phyloP scores from a whole-genome alignment of 1,140 invertebrate species.

The Drosophila mojavensis region DNA sequence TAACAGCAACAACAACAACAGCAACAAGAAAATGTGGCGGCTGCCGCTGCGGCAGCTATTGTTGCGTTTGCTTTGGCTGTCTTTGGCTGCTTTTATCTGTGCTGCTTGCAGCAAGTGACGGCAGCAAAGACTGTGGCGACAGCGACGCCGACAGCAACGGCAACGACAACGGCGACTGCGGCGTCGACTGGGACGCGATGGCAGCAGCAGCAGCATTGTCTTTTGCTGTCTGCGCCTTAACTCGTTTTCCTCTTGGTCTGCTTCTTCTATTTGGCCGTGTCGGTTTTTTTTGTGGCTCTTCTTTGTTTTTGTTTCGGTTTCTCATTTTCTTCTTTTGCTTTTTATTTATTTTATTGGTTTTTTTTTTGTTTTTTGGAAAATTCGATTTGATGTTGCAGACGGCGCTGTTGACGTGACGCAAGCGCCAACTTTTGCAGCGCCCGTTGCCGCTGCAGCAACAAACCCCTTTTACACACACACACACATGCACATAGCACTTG shows the following conservation, averaged over 20 bases:
- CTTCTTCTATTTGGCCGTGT: conserved; percentile 33
- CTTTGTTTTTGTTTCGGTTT: conserved; percentile 19
- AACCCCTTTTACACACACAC: background rate
- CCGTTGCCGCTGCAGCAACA: conserved; percentile 20
- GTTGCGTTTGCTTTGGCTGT: conserved; percentile 30
- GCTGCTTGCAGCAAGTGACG: conserved; percentile 45
- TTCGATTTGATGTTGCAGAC: conserved; percentile 43
- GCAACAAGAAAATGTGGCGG: conserved; percentile 21
- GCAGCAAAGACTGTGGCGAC: conserved; percentile 2
- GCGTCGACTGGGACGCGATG: conserved; percentile 14
- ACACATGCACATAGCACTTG: background rate
- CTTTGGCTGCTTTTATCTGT: conserved; percentile 31
- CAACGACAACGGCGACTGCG: background rate
- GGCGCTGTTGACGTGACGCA: conserved; percentile 38
- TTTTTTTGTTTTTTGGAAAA: conserved; percentile 31
- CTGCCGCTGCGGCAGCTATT: conserved; percentile 21
- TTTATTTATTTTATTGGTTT: conserved; percentile 16
- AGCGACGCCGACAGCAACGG: background rate
- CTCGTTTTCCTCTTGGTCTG: conserved; percentile 46
- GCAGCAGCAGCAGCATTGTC: conserved; percentile 31
- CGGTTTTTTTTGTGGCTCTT: conserved; percentile 21
- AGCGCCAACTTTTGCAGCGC: conserved; percentile 38
- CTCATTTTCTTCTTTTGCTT: conserved; percentile 2
- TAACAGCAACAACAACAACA: conserved; percentile 14
- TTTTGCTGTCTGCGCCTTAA: conserved; percentile 47